Conservation (phyloP, 2,797 vertebrate genomes). For the Champsocephalus esox region DNA sequence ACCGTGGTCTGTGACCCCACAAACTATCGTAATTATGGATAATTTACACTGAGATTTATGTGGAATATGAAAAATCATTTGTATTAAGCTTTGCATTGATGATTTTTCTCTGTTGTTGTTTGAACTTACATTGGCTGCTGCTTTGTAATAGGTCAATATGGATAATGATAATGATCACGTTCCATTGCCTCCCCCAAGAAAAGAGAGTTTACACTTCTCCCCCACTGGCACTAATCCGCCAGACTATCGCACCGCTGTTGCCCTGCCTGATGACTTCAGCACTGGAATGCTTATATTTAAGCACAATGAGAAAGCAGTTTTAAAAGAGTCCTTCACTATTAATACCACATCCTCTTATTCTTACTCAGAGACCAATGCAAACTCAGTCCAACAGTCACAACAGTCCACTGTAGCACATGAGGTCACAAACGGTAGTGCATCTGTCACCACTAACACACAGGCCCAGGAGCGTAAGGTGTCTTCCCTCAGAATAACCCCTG, state of each 20-base stretch:
- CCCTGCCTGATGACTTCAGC: slow-evolving; percentile 77
- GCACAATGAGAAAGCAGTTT: slow-evolving; percentile 73
- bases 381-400: slow-evolving; percentile 61
- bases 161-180: slow-evolving; percentile 83
- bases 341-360: slow-evolving; percentile 86
- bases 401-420: slow-evolving; percentile 66
- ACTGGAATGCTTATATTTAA: slow-evolving; percentile 68
- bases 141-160: slow-evolving; percentile 84
- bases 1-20: not conserved
- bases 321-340: slow-evolving; percentile 83
- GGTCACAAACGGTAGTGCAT: slow-evolving; percentile 15
- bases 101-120: slow-evolving; percentile 50
- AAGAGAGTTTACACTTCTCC: slow-evolving; percentile 87
- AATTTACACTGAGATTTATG: not conserved
- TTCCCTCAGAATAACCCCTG: slow-evolving; percentile 88
- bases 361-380: slow-evolving; percentile 81
- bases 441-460: slow-evolving; percentile 75
- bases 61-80: slow-evolving; percentile 20
- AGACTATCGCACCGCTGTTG: slow-evolving; percentile 72
- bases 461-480: slow-evolving; percentile 89
- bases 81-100: slow-evolving; percentile 46
- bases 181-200: slow-evolving; percentile 89
- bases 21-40: not conserved
- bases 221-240: slow-evolving; percentile 79
- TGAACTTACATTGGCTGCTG: slow-evolving; percentile 80